These are phyloP conservation scores for Drosophila azteca DNA, from an alignment of 1,140 invertebrate genomes.

Conservation along the genomic window DNA sequence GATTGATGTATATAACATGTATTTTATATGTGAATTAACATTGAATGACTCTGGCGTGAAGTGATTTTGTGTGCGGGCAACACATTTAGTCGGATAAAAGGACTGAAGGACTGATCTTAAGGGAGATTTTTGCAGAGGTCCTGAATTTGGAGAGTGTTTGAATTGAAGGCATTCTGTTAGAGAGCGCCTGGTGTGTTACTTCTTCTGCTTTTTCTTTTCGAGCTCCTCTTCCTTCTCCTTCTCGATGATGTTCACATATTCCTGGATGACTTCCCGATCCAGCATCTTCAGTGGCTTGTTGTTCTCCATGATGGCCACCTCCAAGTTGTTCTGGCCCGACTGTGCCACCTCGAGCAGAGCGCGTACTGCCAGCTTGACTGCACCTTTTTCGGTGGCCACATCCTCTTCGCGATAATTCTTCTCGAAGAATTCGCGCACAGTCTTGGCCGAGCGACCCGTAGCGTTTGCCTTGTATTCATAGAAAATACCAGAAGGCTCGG, in stretches of 20 bases:
- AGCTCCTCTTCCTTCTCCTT: conserved; percentile 99
- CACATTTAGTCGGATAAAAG: neutral
- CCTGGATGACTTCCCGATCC: conserved; percentile 94
- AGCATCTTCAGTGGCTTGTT: conserved; percentile 94
- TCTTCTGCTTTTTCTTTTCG: conserved; percentile 98
- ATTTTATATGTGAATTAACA: neutral
- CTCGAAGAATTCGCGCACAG: conserved; percentile 99
- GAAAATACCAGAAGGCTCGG: conserved; percentile 99
- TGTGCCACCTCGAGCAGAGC: conserved; percentile 99
- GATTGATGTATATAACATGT: conserved; percentile 2
- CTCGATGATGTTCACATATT: conserved; percentile 96
- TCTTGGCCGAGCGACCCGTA: conserved; percentile 98
- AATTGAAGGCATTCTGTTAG: conserved; percentile 4
- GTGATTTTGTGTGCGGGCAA: too few relatives aligned
- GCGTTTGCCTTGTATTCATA: conserved; percentile 99
- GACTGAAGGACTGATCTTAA: neutral
- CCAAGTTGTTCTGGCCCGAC: conserved; percentile 98
- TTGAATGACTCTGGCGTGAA: too few relatives aligned
- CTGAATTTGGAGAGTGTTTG: conserved; percentile 24
- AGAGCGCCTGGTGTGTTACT: conserved; percentile 84
- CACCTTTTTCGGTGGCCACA: conserved; percentile 93
- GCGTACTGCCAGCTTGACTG: conserved; percentile 96
- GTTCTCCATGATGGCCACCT: conserved; percentile 97
- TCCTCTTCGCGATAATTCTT: conserved; percentile 96
- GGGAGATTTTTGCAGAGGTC: neutral